Evolutionary conservation across 2,888 invertebrate genomes (phyloP).

Genomic region (Hylaea fasciaria): DNA sequence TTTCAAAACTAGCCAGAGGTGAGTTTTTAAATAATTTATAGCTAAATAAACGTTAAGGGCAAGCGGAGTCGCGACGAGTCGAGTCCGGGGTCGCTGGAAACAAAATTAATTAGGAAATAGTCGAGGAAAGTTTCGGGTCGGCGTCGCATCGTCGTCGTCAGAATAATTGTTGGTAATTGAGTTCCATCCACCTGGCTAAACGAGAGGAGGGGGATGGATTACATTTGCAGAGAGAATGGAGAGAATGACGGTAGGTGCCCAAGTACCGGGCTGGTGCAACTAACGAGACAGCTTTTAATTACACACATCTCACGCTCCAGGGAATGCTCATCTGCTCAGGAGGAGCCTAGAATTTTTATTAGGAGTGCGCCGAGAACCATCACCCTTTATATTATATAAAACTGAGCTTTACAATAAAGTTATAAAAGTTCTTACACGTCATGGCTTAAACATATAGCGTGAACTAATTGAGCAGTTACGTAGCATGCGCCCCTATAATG

Average conservation of each 20-base stretch:
- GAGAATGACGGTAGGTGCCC: constrained; percentile 40
- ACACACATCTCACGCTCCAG: constrained; percentile 47
- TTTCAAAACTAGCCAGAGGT: constrained; percentile 47
- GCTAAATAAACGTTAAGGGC: constrained; percentile 53
- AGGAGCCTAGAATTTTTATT: constrained; percentile 43
- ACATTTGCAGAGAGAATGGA: constrained; percentile 50
- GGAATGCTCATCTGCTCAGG: constrained; percentile 43
- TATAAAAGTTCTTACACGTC: constrained; percentile 7
- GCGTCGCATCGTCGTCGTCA: constrained; percentile 67
- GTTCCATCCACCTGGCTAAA: constrained; percentile 70
- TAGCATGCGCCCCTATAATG: not conserved
- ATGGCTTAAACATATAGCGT: too few relatives aligned
- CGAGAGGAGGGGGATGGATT: constrained; percentile 53
- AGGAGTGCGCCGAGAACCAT: constrained; percentile 24
- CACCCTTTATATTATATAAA: constrained; percentile 17
- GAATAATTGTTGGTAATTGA: constrained; percentile 81
- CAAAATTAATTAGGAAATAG: constrained; percentile 81
- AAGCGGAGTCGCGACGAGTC: constrained; percentile 52
- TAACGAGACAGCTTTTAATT: constrained; percentile 59
- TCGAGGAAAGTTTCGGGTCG: constrained; percentile 73
- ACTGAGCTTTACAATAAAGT: constrained; percentile 1
- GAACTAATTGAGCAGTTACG: constrained; percentile 6
- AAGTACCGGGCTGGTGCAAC: constrained; percentile 43
- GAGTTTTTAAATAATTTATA: constrained; percentile 57
- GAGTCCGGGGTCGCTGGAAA: constrained; percentile 63